Evolutionary conservation across 2,113 vertebrate species (phyloP).

Genomic region (Tympanuchus pallidicinctus): DNA sequence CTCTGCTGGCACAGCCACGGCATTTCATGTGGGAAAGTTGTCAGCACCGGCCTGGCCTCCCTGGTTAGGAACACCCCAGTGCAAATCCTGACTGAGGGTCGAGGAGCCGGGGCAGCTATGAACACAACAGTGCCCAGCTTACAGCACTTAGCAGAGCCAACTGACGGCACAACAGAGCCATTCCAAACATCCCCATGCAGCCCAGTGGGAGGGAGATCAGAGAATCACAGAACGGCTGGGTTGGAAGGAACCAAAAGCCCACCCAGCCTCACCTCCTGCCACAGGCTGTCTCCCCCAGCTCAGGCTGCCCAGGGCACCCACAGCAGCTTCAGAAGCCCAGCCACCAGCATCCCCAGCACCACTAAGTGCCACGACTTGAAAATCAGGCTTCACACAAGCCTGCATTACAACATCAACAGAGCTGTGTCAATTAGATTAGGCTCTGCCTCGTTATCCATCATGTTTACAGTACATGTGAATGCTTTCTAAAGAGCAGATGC

Average conservation of each 20-base stretch:
- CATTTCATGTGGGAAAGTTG: constrained; percentile 49
- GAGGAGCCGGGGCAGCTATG: fast-evolving
- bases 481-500: constrained; percentile 58
- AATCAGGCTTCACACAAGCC: background rate
- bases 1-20: constrained; percentile 52
- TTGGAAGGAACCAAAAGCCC: background rate
- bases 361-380: background rate
- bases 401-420: background rate
- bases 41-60: constrained; percentile 33
- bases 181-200: background rate
- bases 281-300: too few species aligned
- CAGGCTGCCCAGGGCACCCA: too few species aligned
- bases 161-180: background rate
- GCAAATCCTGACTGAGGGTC: background rate
- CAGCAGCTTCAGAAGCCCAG: background rate
- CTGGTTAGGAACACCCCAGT: background rate
- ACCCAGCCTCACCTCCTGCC: too few species aligned
- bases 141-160: background rate
- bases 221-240: too few species aligned
- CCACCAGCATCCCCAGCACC: background rate
- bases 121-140: background rate
- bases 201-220: too few species aligned
- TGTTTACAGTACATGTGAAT: constrained; percentile 39
- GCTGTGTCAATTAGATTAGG: constrained; percentile 43
- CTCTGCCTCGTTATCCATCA: constrained; percentile 56